Percentiles rank a stretch among this genome's conserved stretches.
phyloP scores from a whole-genome alignment of 2,888 invertebrate genomes.

The Keiferia lycopersicella region DNA sequence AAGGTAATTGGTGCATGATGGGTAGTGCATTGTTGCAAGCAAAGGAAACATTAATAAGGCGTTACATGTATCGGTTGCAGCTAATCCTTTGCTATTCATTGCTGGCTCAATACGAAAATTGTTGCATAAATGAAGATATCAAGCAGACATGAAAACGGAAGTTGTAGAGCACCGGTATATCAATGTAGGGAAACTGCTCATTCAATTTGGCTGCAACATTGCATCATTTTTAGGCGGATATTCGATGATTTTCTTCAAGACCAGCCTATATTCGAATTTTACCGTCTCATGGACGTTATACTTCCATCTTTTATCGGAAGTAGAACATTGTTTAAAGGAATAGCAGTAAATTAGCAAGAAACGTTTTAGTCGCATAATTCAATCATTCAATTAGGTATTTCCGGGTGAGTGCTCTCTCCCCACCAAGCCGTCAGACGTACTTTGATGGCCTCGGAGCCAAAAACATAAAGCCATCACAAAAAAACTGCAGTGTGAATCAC shows the following conservation, averaged over 20 bases:
- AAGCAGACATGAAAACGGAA: not conserved
- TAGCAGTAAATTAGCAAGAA: not conserved
- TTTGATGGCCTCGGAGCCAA: too few species aligned
- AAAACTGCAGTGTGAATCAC: slow-evolving; percentile 11
- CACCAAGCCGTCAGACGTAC: too few species aligned
- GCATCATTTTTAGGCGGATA: not conserved
- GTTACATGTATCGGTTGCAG: not conserved
- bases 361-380: too few species aligned
- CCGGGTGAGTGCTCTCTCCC: too few species aligned
- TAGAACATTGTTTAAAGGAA: not conserved
- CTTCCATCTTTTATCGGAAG: slow-evolving; percentile 8
- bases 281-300: not conserved
- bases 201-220: not conserved
- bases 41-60: not conserved
- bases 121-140: not conserved
- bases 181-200: not conserved
- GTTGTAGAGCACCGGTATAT: not conserved
- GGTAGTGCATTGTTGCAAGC: slow-evolving; percentile 30
- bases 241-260: not conserved
- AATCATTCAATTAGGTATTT: too few species aligned
- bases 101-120: not conserved
- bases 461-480: too few species aligned
- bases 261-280: not conserved
- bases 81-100: not conserved
- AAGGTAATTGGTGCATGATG: slow-evolving; percentile 21